These are phyloP conservation scores for Allobates femoralis DNA, from an alignment of 2,797 vertebrate species.

Conservation along the genomic window DNA sequence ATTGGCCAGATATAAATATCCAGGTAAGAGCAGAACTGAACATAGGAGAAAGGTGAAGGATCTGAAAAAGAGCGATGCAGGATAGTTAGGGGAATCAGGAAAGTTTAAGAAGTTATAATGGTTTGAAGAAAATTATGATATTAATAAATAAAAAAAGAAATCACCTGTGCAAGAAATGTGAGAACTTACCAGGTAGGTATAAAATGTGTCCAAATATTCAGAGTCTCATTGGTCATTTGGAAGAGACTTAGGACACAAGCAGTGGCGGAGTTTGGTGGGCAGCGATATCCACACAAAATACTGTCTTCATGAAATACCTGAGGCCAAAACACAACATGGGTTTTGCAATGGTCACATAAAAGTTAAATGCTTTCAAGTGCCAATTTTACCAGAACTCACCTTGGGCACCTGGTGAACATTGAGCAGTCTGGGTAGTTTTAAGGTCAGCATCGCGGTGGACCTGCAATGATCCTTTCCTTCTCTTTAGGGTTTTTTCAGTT, in stretches of 20 bases:
- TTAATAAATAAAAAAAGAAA: not conserved
- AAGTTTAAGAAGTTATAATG: not conserved
- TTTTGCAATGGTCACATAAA: not conserved
- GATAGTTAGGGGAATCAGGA: not conserved
- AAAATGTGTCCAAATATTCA: slow-evolving; percentile 97
- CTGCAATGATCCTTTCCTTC: not conserved
- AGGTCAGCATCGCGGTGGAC: slow-evolving; percentile 75
- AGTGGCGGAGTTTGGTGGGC: slow-evolving; percentile 84
- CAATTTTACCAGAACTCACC: slow-evolving; percentile 76
- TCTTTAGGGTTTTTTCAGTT: not conserved
- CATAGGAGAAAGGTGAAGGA: not conserved
- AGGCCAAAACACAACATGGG: not conserved
- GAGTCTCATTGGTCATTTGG: slow-evolving; percentile 93
- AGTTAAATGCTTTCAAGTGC: not conserved
- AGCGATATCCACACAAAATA: slow-evolving; percentile 92
- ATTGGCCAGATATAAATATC: not conserved
- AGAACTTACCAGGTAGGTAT: slow-evolving; percentile 86
- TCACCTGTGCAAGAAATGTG: not conserved
- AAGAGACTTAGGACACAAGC: slow-evolving; percentile 92
- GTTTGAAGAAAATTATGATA: not conserved
- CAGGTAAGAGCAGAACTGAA: slow-evolving; percentile 4
- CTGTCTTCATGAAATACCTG: slow-evolving; percentile 91
- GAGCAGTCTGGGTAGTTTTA: slow-evolving; percentile 80
- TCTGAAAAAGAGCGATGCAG: slow-evolving; percentile 9
- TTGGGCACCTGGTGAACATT: slow-evolving; percentile 83